A percentile compares a stretch with the other conserved stretches of the same genome.
These are phyloP conservation scores for Drosophila neutralis DNA, from an alignment of 2,888 invertebrate species.

Conservation along the genomic window DNA sequence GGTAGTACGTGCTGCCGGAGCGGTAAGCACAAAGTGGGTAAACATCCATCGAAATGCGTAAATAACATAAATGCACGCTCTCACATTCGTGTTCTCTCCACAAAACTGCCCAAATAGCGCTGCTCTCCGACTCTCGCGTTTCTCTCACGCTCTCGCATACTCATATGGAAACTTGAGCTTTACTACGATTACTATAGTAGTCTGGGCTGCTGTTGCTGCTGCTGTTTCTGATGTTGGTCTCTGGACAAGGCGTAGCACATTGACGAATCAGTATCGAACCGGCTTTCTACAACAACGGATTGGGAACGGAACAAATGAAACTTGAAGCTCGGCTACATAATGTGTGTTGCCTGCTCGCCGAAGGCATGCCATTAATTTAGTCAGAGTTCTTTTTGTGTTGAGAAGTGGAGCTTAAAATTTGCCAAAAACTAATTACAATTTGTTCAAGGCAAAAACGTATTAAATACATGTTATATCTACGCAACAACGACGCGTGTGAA, in stretches of 20 bases:
- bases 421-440: constrained; percentile 64
- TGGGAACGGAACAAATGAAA: constrained; percentile 71
- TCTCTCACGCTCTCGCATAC: constrained; percentile 44
- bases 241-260: constrained; percentile 74
- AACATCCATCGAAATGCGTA: constrained; percentile 71
- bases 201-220: constrained; percentile 50
- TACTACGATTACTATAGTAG: constrained; percentile 72
- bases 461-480: constrained; percentile 40
- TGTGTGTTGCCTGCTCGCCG: constrained; percentile 52
- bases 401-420: constrained; percentile 47
- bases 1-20: constrained; percentile 48
- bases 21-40: constrained; percentile 29
- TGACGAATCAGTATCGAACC: constrained; percentile 84
- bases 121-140: constrained; percentile 34
- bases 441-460: constrained; percentile 39
- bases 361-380: constrained; percentile 49
- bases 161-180: constrained; percentile 63
- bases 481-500: constrained; percentile 15
- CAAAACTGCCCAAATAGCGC: constrained; percentile 7
- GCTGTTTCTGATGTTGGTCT: constrained; percentile 35
- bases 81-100: constrained; percentile 14
- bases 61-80: constrained; percentile 45
- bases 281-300: constrained; percentile 84
- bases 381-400: constrained; percentile 31
- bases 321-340: constrained; percentile 50